A percentile compares a stretch with the other conserved stretches of the same genome.
Evolutionary conservation across 2,888 invertebrate species (phyloP).

Genomic region (Andrena marginata): DNA sequence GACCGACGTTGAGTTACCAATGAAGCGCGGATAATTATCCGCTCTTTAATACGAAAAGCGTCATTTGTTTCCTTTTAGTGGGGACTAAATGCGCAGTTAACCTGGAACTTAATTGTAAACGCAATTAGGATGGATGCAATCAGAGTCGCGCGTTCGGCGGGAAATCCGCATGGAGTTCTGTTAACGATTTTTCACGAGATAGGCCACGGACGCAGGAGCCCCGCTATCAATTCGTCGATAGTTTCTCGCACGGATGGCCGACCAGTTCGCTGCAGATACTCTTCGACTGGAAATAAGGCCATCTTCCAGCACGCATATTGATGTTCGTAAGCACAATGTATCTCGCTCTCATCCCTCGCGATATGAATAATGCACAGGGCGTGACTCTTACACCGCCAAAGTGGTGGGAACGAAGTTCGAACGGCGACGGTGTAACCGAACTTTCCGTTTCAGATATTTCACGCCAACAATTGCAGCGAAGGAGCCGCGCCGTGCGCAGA

Average conservation of each 20-base stretch:
- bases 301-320: conserved; percentile 72
- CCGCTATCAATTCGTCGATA: conserved; percentile 34
- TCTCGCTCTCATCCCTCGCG: conserved; percentile 58
- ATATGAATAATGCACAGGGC: conserved; percentile 75
- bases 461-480: conserved; percentile 46
- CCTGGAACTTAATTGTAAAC: no score
- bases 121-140: not conserved
- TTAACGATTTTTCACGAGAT: not conserved
- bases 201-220: not conserved
- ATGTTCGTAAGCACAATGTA: conserved; percentile 74
- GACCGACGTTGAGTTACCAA: not conserved
- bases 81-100: no score
- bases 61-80: not conserved
- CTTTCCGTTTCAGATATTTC: conserved; percentile 62
- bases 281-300: conserved; percentile 61
- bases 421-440: conserved; percentile 34
- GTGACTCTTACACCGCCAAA: conserved; percentile 65
- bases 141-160: not conserved
- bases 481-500: conserved; percentile 6
- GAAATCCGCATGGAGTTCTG: not conserved
- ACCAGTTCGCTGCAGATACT: conserved; percentile 38
- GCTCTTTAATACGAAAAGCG: not conserved
- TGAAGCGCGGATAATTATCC: not conserved
- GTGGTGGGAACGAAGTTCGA: conserved; percentile 72
- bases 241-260: conserved; percentile 31